Conservation (phyloP, 2,888 invertebrate species). For the Trichopria drosophilae region DNA sequence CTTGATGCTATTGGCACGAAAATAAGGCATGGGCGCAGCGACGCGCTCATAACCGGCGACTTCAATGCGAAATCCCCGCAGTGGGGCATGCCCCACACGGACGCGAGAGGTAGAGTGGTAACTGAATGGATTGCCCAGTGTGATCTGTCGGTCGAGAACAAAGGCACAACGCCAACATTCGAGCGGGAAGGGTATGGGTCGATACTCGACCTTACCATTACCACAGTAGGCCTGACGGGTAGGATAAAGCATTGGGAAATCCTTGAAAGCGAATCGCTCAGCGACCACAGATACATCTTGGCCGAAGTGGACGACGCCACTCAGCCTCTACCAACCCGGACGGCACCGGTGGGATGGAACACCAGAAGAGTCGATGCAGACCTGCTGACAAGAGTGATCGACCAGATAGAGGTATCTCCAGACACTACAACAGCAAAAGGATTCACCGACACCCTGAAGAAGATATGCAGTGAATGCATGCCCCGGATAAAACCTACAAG, state of each 20-base stretch:
- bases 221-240: slow-evolving; percentile 15
- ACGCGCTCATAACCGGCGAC: too few relatives aligned
- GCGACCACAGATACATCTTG: slow-evolving; percentile 28
- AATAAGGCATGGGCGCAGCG: background rate
- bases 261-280: slow-evolving; percentile 24
- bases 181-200: too few relatives aligned
- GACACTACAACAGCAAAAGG: background rate
- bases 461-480: too few relatives aligned
- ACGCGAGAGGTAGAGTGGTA: slow-evolving; percentile 5
- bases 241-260: slow-evolving; percentile 24
- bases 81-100: background rate
- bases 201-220: slow-evolving; percentile 30
- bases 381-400: background rate
- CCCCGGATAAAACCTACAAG: background rate
- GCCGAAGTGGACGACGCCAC: slow-evolving; percentile 20
- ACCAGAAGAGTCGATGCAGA: background rate
- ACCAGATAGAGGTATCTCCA: background rate
- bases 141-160: too few relatives aligned
- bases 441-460: background rate
- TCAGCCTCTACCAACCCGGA: slow-evolving; percentile 23
- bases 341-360: background rate
- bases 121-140: too few relatives aligned
- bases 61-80: background rate
- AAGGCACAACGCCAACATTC: too few relatives aligned
- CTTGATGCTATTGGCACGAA: background rate